Evolutionary conservation across 2,797 vertebrate species (phyloP), one percentile per base, ranked within the genome.

Genomic region (Spinus olivaceus): DNA sequence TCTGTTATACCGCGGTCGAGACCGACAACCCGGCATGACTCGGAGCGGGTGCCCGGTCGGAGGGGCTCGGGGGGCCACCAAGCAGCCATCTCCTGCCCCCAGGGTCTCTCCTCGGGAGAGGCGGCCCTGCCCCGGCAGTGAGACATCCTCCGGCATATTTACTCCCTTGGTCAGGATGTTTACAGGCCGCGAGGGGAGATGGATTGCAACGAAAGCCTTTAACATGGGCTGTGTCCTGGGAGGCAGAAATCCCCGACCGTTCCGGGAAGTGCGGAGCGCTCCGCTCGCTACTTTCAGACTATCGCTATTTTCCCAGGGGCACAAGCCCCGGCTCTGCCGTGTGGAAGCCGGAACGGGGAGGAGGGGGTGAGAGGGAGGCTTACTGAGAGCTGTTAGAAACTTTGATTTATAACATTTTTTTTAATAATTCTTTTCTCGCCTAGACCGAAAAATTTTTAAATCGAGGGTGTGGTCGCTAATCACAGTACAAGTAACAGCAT

Each of bases 1-100:
- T 95, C 59, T 64, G 97, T 98, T 98, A 98, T 2, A 86, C 46
- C 91, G 92, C 86, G 81, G 61, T 86, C 60, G 54, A 86, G 88
- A 92, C 47, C 47, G 84, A 76, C 71, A 85, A 22, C 32, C 59
- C 77, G 42, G 27, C 20, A 66, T 37, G 60, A 30, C 33, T 32
- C 63, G 42, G 61, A 86, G 51, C 10, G 32, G 7, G 16, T 42
- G 50, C 59, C 70, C 28, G 42, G 39, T 28, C 49, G 9, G 30
- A 54, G 60, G 32, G 65, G 41, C 47, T 74, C 47, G 28, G 14
- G 18, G 16, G 17, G 27, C 12, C 18, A 49, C 15, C 32, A 19
- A 67, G 35, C 47, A 70, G 81, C 60, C 23, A 4, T 27, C 46
- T 83, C 65, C 81, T n/a, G 10, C 14, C 50, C 59, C 56, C 56